These are phyloP conservation scores for Scomberomorus guttatus DNA, from an alignment of 2,797 vertebrate species.

Conservation along the genomic window DNA sequence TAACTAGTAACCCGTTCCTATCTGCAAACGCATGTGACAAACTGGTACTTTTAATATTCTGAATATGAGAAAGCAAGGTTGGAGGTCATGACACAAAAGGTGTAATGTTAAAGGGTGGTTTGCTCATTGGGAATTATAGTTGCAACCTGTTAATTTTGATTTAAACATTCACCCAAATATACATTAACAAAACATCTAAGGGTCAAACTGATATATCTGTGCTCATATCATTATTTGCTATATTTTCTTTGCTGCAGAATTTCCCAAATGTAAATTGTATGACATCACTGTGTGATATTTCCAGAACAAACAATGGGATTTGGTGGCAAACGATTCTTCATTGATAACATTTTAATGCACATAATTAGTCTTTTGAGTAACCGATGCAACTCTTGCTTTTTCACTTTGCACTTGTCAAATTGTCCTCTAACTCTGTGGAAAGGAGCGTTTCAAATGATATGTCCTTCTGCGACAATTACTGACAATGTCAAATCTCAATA, in stretches of 20 bases:
- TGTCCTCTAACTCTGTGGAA: not conserved
- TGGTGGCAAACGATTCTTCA: not conserved
- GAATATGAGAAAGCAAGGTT: not conserved
- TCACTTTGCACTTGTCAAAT: not conserved
- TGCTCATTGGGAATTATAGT: not conserved
- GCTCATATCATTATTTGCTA: no score
- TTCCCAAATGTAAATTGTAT: not conserved
- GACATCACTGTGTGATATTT: not conserved
- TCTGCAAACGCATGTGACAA: not conserved
- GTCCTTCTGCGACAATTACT: not conserved
- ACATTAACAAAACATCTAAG: no score
- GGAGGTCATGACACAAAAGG: not conserved
- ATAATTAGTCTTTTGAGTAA: not conserved
- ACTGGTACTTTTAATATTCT: not conserved
- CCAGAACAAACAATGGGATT: not conserved
- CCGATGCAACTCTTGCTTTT: not conserved
- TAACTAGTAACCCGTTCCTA: not conserved
- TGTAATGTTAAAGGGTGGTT: not conserved
- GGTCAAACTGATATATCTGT: no score
- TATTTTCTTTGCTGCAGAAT: not conserved
- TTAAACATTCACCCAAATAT: no score
- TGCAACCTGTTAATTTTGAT: not conserved
- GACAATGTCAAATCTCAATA: not conserved
- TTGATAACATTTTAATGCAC: not conserved
- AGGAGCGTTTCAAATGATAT: slow-evolving; percentile 8